Base-by-base conservation (phyloP, 2,113 vertebrate species). In the Mellivora capensis region DNA sequence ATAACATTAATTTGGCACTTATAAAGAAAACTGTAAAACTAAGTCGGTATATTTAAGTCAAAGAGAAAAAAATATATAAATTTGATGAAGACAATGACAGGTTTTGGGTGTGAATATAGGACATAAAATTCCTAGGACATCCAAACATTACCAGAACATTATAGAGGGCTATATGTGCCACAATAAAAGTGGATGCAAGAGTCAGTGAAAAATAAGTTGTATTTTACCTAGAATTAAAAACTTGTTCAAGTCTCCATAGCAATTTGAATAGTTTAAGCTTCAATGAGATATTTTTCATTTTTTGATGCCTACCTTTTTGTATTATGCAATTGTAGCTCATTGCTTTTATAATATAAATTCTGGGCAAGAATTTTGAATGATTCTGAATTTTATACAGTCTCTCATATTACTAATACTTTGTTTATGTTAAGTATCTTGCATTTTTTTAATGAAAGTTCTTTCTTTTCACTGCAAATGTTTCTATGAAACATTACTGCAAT, bases 191-290 rank as follows among this genome's bases (percentile, higher is more conserved):
- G 25, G 31, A 81, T 93, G 5, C 10, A 57, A 64, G 15, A 82
- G 13, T 44, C 9, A 21, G 25, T 82, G 74, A 69, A 91, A 96
- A 91, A 39, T 61, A 42, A n/a, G 14, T 31, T 91, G 18, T 39
- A 11, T 91, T 84, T 91, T 62, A 39, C 62, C 57, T 81, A 59
- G 67, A 15, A 20, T 69, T 72, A 49, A 88, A 88, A 89, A 3
- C 2, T 52, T 96, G 69, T 91, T 84, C 12, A 91, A 69, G 54
- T 81, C n/a, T 47, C 27, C 13, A 81, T 61, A 92, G 31, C 21
- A 81, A 47, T 85, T 94, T 76, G 39, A 89, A 93, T 67, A 94
- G 25, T 7, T 39, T 71, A 96, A 89, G 27, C 10, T 77, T 94
- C 83, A 79, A 85, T 81, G 34, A 83, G 7, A 57, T 44, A 0